Conservation (phyloP, 2,113 vertebrate genomes). For the Notechis scutatus region DNA sequence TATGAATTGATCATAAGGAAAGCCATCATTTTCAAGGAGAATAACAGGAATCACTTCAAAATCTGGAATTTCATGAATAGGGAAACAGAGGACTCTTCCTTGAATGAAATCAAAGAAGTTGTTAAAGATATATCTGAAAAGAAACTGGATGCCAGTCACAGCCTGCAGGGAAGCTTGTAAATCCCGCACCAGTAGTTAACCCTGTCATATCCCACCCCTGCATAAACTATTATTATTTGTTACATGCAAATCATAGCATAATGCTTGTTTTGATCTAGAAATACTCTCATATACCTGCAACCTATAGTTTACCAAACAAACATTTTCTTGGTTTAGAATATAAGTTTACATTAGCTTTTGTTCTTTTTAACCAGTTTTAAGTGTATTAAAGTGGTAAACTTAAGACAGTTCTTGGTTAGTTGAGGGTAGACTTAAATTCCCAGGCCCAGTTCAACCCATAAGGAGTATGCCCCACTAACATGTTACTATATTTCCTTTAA, state of each 20-base stretch:
- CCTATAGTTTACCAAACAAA: neutral
- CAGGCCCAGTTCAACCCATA: neutral
- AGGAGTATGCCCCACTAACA: neutral
- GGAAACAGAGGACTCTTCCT: neutral
- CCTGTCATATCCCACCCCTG: too few relatives aligned
- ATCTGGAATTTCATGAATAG: neutral
- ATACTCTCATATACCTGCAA: neutral
- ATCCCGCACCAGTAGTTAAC: too few relatives aligned
- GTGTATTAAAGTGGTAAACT: too few relatives aligned
- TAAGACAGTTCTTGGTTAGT: neutral
- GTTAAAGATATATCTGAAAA: neutral
- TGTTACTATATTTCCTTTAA: neutral
- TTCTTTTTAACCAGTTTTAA: neutral
- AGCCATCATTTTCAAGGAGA: neutral
- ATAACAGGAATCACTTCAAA: neutral
- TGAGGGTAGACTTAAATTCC: neutral
- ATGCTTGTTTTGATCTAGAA: neutral
- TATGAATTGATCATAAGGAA: neutral
- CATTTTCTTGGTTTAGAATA: neutral
- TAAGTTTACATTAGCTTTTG: neutral
- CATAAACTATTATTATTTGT: neutral
- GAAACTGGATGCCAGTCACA: neutral
- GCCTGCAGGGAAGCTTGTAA: too few relatives aligned
- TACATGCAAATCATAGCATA: neutral
- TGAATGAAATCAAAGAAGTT: neutral